Percentiles rank a stretch among this genome's conserved stretches.
Evolutionary conservation across 1,140 invertebrate species (phyloP).

Genomic region (Halesus radiatus): DNA sequence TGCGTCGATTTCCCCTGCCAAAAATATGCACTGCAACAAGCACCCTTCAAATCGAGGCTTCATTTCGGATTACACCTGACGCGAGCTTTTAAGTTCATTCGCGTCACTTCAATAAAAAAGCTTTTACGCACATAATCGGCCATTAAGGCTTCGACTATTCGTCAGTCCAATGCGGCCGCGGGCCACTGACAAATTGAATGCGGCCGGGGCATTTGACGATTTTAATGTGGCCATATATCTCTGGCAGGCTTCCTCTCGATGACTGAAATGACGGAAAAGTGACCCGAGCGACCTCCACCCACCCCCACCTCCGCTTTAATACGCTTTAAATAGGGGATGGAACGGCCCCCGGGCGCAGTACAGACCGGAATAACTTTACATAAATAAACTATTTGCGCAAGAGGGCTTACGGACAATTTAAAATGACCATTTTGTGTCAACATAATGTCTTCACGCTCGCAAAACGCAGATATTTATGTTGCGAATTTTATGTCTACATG

Average conservation of each 20-base stretch:
- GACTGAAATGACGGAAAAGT: slow-evolving; percentile 34
- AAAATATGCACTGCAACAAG: slow-evolving; percentile 10
- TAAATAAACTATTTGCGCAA: slow-evolving; percentile 44
- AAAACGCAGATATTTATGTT: background rate
- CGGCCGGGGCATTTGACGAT: slow-evolving; percentile 34
- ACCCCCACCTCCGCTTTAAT: slow-evolving; percentile 10
- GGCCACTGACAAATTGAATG: slow-evolving; percentile 29
- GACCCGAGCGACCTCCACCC: slow-evolving; percentile 9
- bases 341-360: slow-evolving; percentile 15
- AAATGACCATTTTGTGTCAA: slow-evolving; percentile 38
- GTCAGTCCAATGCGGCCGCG: slow-evolving; percentile 26
- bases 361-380: slow-evolving; percentile 42
- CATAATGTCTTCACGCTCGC: slow-evolving; percentile 24
- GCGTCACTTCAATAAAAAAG: slow-evolving; percentile 28
- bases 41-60: slow-evolving; percentile 15
- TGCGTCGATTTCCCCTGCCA: background rate
- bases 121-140: slow-evolving; percentile 35
- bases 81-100: slow-evolving; percentile 36
- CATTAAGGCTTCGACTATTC: slow-evolving; percentile 22
- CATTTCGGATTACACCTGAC: slow-evolving; percentile 28
- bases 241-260: slow-evolving; percentile 22
- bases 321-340: slow-evolving; percentile 36
- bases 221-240: slow-evolving; percentile 45
- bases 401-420: slow-evolving; percentile 37
- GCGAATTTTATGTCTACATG: too few species aligned